Evolutionary conservation across 2,113 vertebrate species (phyloP).

Genomic region (Microtus pennsylvanicus): DNA sequence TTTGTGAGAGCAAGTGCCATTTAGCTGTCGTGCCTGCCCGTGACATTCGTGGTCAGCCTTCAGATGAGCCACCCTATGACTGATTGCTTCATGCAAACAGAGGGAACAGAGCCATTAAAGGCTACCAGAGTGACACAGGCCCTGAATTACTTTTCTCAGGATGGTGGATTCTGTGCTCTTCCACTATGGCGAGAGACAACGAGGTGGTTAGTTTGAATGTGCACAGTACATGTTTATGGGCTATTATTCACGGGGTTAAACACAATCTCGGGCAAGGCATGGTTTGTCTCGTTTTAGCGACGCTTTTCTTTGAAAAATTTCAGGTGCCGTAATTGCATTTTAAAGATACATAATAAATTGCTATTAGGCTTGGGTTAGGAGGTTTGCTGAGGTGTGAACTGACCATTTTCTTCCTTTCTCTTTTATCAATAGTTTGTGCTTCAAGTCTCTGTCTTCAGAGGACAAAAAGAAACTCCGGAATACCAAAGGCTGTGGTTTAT

Average conservation of each 20-base stretch:
- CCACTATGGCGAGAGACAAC: neutral
- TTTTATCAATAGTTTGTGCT: conserved; percentile 66
- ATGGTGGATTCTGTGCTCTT: neutral
- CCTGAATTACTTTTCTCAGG: conserved; percentile 53
- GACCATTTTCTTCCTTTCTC: conserved; percentile 75
- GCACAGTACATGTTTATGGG: neutral
- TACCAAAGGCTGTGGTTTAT: conserved; percentile 72
- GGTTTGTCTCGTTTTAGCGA: conserved; percentile 71
- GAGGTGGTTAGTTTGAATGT: neutral
- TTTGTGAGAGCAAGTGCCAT: neutral
- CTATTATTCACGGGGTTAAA: conserved; percentile 76
- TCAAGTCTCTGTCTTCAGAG: conserved; percentile 64
- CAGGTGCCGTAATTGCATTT: conserved; percentile 69
- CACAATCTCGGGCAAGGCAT: conserved; percentile 56
- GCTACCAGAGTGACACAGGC: neutral
- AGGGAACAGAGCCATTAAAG: conserved; percentile 1
- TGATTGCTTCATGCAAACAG: conserved; percentile 46
- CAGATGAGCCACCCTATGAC: neutral
- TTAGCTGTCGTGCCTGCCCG: neutral
- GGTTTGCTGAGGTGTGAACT: conserved; percentile 77
- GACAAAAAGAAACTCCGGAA: conserved; percentile 66
- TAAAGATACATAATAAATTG: conserved; percentile 81
- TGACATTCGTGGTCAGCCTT: neutral
- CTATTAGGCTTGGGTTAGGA: conserved; percentile 63
- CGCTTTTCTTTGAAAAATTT: conserved; percentile 70